Base-by-base conservation (phyloP, 2,797 vertebrate genomes). In the Pseudocheirus occidentalis region DNA sequence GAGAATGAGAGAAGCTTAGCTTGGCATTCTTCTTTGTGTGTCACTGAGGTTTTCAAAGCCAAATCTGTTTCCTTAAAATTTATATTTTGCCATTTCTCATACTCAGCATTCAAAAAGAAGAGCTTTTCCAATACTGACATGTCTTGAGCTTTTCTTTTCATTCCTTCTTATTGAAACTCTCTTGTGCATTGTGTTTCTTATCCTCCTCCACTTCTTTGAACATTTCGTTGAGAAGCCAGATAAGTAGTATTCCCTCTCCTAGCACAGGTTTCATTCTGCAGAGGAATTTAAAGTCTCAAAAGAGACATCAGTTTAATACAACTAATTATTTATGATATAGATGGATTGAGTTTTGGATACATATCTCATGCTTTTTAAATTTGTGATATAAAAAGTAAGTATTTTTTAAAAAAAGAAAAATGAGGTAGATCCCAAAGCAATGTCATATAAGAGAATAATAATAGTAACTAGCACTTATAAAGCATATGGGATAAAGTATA, bases 261-360 rank as follows among this genome's bases (percentile, higher is more conserved):
- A 50, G n/a, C 18, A 59, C 73, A 93, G 73, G 94, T 95, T 92
- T 92, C 92, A 90, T 95, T 94, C 56, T 91, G 53, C 92, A 18
- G 40, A 93, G 92, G 87, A 94, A 96, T 94, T 95, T 40, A 93
- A 29, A 96, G 34, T 95, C 57, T 94, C 95, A 92, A 93, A 55
- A 58, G 54, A 92, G 54, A 46, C 91, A 93, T 96, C 94, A 95
- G 94, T 54, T 97, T 96, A 91, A 92, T 50, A 54, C 56, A 3
- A 11, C 53, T 91, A 96, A 95, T 90, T 89, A 96, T 89, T 92
- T 91, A 40, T 94, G 53, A 89, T 81, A 55, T 94, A 46, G 94
- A 94, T n/a, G 94, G 90, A 93, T 91, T 94, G 7, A 7, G 66
- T 95, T 96, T 95, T 92, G 13, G 21, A 87, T 87, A 87, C 21